Base-by-base conservation (phyloP, 1,140 invertebrate species). In the Sycophaga agraensis region DNA sequence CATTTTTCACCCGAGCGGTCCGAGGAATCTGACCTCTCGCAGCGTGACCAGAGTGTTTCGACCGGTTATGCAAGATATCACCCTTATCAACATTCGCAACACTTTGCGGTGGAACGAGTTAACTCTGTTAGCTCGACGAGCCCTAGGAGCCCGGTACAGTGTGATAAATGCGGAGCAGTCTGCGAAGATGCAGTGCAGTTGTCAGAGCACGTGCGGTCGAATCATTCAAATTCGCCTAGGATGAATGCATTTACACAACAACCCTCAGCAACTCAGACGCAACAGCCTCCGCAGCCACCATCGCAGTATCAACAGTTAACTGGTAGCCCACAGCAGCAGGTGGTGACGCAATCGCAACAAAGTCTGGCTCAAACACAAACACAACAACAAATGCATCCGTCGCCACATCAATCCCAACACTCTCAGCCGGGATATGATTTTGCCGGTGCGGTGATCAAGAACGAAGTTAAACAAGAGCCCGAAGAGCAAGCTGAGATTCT, bases 401-500 rank as follows among this genome's bases (percentile, higher is more conserved):
- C 71, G 12, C 50, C 65, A 43, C 64, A 73, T 51, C 39, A 58
- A 9, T 59, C 62, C n/a, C 51, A 45, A 26, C 58, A 56, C 11
- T 46, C 50, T 6, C 66, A 69, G n/a, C 50, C 59, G 34, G 65
- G 63, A 4, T 80, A 78, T 37, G 74, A 77, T 12, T 63, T 22
- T 84, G 78, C 17, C 68, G 76, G 74, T 59, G 70, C 75, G 34
- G 14, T 56, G 68, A 4, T 77, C 7, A 87, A 88, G 68, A 56
- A 75, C 0, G 86, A 87, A 64, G 75, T 68, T 4, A 81, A 80
- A 43, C 74, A 87, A 61, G 87, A 87, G 66, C 84, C 85, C 22
- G 87, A 88, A 68, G 88, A 88, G 61, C 84, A 87, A 14, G 87
- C 90, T 2, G 91, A 94, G 69, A 90, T 95, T 59, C 81, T 95